Percentiles rank a stretch among this genome's conserved stretches.
phyloP scores from a whole-genome alignment of 2,888 invertebrate species.

The Sinhomidia bicolor region DNA sequence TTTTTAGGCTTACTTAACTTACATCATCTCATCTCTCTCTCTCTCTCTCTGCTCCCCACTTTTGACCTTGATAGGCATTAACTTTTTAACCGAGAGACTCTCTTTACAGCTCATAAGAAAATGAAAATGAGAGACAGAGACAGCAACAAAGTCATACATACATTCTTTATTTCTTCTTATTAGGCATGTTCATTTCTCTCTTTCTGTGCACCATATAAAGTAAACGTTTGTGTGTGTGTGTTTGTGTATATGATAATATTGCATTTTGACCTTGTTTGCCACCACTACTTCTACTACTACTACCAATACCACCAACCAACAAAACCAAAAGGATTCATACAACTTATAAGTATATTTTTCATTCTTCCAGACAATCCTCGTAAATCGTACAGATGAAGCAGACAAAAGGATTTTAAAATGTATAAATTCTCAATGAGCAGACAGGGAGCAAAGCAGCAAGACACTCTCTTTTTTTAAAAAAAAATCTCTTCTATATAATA shows the following conservation, averaged over 20 bases:
- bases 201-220: conserved; percentile 25
- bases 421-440: conserved; percentile 45
- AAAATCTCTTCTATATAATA: not conserved
- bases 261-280: conserved; percentile 41
- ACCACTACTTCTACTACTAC: not conserved
- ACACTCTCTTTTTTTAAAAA: not conserved
- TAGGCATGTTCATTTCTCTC: not conserved
- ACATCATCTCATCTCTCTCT: conserved; percentile 34
- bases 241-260: not conserved
- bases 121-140: conserved; percentile 10
- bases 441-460: not conserved
- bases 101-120: not conserved
- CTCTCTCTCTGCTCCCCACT: not conserved
- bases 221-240: not conserved
- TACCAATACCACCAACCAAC: conserved; percentile 4
- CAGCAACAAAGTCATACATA: not conserved
- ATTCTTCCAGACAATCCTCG: conserved; percentile 66
- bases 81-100: conserved; percentile 29
- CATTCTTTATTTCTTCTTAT: not conserved
- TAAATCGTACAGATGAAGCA: conserved; percentile 68
- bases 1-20: conserved; percentile 29
- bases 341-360: conserved; percentile 19
- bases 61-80: conserved; percentile 66
- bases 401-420: conserved; percentile 62
- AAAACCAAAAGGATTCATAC: conserved; percentile 55